These are phyloP conservation scores for Eupithecia exiguata DNA, from an alignment of 2,888 invertebrate species.

Conservation along the genomic window DNA sequence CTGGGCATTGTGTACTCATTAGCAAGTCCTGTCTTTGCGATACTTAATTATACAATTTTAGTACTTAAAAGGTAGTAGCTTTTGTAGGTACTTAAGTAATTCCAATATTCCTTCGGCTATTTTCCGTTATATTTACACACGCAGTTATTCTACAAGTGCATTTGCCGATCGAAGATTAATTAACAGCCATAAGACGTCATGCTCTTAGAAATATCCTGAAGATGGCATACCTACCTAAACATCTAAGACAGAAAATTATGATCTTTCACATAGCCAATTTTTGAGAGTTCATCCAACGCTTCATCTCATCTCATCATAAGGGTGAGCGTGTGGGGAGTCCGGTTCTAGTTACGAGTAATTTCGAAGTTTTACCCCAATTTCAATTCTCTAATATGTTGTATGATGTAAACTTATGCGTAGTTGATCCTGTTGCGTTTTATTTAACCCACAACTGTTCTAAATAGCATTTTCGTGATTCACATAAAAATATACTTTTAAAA, in stretches of 20 bases:
- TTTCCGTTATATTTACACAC: slow-evolving; percentile 7
- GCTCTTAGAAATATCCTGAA: neutral
- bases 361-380: neutral
- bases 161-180: slow-evolving; percentile 13
- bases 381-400: neutral
- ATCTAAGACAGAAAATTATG: neutral
- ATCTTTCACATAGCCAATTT: neutral
- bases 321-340: no score
- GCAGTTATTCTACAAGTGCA: neutral
- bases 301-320: neutral
- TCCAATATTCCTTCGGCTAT: neutral
- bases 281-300: neutral
- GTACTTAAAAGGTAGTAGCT: neutral
- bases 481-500: slow-evolving; percentile 28
- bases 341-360: neutral
- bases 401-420: neutral
- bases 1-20: slow-evolving; percentile 1
- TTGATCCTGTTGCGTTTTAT: neutral
- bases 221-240: neutral
- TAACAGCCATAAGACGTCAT: slow-evolving; percentile 5
- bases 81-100: neutral
- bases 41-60: neutral
- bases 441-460: neutral
- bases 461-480: slow-evolving; percentile 15
- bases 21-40: neutral